Evolutionary conservation across 2,888 invertebrate genomes (phyloP).

Genomic region (Neria commutata): DNA sequence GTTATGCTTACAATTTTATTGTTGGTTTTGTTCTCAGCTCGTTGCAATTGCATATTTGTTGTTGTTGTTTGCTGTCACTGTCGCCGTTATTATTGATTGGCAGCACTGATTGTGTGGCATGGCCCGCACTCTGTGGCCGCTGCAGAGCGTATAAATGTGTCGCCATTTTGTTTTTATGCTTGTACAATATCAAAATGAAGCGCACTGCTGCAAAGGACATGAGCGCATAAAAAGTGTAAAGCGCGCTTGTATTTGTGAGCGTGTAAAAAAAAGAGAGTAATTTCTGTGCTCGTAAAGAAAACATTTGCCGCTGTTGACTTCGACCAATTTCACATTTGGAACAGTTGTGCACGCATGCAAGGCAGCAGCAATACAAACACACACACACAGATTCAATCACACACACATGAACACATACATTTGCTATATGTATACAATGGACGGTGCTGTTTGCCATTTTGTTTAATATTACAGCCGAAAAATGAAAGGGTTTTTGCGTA

Average conservation of each 20-base stretch:
- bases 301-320: not conserved
- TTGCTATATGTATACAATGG: too few relatives aligned
- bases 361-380: too few relatives aligned
- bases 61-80: too few relatives aligned
- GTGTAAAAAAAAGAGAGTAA: not conserved
- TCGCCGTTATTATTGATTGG: constrained; percentile 1
- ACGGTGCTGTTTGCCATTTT: not conserved
- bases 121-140: too few relatives aligned
- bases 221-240: too few relatives aligned
- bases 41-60: too few relatives aligned
- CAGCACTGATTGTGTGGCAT: not conserved
- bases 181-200: not conserved
- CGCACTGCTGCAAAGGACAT: not conserved
- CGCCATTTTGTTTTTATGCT: not conserved
- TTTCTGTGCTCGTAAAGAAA: not conserved
- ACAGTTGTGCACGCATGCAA: not conserved
- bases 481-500: constrained; percentile 2
- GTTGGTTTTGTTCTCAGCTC: too few relatives aligned
- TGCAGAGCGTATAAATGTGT: too few relatives aligned
- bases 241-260: too few relatives aligned
- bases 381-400: too few relatives aligned
- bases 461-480: not conserved
- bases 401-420: too few relatives aligned
- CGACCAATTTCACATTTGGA: not conserved
- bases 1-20: not conserved